Evolutionary conservation across 1,140 invertebrate genomes (phyloP), one percentile per base, ranked within the genome.

Genomic region (Drosophila lacertosa): DNA sequence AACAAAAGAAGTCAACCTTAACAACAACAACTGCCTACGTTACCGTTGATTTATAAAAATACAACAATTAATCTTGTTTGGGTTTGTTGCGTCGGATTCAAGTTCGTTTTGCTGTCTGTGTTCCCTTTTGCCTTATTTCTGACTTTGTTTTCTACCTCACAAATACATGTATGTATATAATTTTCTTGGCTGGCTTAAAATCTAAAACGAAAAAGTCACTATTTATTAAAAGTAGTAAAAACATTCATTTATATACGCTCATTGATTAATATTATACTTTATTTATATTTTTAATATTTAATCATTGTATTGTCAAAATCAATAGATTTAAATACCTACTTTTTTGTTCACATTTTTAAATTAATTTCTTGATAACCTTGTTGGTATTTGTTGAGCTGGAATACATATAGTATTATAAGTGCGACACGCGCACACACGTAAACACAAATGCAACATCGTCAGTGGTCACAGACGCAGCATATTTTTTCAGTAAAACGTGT

Each of bases 401-500:
- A 62, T 22, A 67, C 47, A 51, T 58, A 58, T 44, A n/a, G n/a
- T n/a, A 44, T 55, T 33, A 53, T 53, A 53, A 68, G 62, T 60
- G 53, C 64, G 62, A 73, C 57, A 60, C 70, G 55, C 57, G 55
- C 59, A 72, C 74, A 69, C 67, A 62, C 51, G 47, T 69, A 86
- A 69, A 60, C 55, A 60, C 59, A 63, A 71, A 70, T 74, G 74
- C 77, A 83, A 70, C 78, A 77, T 64, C 33, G 53, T 66, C 54
- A 37, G 62, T 26, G 39, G 58, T 67, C 53, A 69, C 71, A 75
- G 67, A 74, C 63, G 68, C 77, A 88, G 66, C 77, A 89, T 86
- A 72, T 63, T 60, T 54, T 75, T 74, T 83, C 26, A 89, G 67
- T 78, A 86, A 86, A 86, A 86, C 82, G 74, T 86, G 82, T 86